A percentile compares a stretch with the other conserved stretches of the same genome.
Evolutionary conservation across 2,113 vertebrate genomes (phyloP).

Genomic region (Lepus americanus): DNA sequence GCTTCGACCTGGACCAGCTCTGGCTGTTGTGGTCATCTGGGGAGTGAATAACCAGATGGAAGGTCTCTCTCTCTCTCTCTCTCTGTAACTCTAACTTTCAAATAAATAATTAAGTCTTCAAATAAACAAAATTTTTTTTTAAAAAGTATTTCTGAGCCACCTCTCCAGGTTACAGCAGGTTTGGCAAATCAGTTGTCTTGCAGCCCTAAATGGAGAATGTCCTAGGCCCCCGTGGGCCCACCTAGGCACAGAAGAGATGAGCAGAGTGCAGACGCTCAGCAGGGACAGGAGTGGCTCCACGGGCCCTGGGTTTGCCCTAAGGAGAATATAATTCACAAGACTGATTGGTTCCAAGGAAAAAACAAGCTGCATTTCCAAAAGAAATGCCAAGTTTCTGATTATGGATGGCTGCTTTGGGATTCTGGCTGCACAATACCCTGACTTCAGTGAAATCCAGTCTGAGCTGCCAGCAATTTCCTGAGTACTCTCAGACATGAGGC

Average conservation of each 20-base stretch:
- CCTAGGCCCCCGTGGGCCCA: neutral
- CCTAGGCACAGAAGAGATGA: neutral
- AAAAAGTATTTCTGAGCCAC: neutral
- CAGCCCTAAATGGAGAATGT: neutral
- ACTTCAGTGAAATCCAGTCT: neutral
- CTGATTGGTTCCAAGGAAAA: neutral
- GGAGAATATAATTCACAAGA: neutral
- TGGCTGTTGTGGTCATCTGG: no score
- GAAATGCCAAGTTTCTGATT: neutral
- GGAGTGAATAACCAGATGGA: no score
- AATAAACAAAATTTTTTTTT: no score
- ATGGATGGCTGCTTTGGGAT: neutral
- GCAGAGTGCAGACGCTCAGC: accelerated
- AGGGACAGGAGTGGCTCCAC: no score
- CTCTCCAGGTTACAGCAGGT: neutral
- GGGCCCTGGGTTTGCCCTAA: neutral
- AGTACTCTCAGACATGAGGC: neutral
- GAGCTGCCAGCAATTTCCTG: neutral
- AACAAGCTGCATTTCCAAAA: neutral
- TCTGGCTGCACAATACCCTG: neutral
- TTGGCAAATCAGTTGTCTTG: neutral
- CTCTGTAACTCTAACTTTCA: no score
- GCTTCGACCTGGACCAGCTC: no score
- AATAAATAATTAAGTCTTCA: no score
- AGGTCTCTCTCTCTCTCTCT: no score